Evolutionary conservation across 1,140 invertebrate species (phyloP), one percentile per base, ranked within the genome.

Genomic region (Hylyphantes graminicola): DNA sequence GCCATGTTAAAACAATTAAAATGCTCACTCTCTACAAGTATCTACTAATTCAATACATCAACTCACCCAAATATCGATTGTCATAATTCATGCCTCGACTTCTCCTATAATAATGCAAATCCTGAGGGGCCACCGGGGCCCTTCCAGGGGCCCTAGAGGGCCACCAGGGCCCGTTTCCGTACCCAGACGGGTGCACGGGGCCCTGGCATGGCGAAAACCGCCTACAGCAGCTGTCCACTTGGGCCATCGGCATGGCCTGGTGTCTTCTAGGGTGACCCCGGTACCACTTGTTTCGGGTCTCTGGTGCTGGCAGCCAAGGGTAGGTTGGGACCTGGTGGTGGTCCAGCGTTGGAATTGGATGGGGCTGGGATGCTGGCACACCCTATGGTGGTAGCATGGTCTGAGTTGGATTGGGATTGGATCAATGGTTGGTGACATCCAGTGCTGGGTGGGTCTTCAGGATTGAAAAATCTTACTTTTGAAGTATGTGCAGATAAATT

Each of bases 291-390:
- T 35, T 35, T 35, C 35, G 35, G 35, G 35, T 1, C 5, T 35
- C 35, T 35, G 35, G 35, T 17, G 70, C 48, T 50, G 80, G 80
- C 7, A 72, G 70, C 80, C 80, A 83, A 51, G 80, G 80, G 51
- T 83, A 83, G 15, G 80, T 83, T 51, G 80, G 80, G 59, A 72
- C 80, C 80, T 72, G 70, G 21, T 83, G 72, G 19, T 74, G 80
- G 80, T 83, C 80, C 80, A 83, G 70, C 51, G 70, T 83, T 83
- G 50, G 67, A 64, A 70, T 35, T 5, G 35, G 35, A 35, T 35
- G 35, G 35, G 35, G 35, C 35, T 35, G 35, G 35, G 35, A 35
- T 35, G 35, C 35, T 35, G 35, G 35, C 35, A 35, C 35, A 35
- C 35, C 35, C 35, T 35, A 35, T 5, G 35, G 35, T 35, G 35